Percentiles rank a stretch among this genome's conserved stretches.
Conservation (phyloP, 2,888 invertebrate genomes). For the Bombylius discolor region DNA sequence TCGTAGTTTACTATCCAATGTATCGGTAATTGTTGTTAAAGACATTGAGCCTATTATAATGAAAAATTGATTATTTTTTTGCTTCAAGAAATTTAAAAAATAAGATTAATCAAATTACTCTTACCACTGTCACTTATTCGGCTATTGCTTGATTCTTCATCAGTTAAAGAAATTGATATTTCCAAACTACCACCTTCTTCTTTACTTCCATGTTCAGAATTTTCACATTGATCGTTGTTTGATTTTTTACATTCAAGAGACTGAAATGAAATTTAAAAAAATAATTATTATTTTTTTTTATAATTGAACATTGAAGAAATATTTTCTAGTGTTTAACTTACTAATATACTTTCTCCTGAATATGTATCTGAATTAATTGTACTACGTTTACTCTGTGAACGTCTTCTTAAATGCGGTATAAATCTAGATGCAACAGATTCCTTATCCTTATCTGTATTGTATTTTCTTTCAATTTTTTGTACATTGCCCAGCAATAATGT, state of each 20-base stretch:
- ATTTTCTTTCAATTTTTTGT: slow-evolving; percentile 32
- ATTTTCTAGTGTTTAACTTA: slow-evolving; percentile 28
- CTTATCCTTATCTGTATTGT: slow-evolving; percentile 19
- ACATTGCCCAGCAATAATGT: slow-evolving; percentile 35
- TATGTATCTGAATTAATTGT: slow-evolving; percentile 33
- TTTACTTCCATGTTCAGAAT: slow-evolving; percentile 10
- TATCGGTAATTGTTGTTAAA: slow-evolving; percentile 68
- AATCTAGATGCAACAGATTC: slow-evolving; percentile 31
- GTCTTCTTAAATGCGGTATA: slow-evolving; percentile 31
- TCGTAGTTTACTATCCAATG: slow-evolving; percentile 71
- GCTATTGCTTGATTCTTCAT: slow-evolving; percentile 32
- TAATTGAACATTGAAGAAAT: slow-evolving; percentile 29
- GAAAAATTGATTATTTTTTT: neutral
- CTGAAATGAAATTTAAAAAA: slow-evolving; percentile 16
- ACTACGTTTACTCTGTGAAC: slow-evolving; percentile 30
- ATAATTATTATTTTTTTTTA: slow-evolving; percentile 28
- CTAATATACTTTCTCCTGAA: slow-evolving; percentile 35
- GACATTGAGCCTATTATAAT: slow-evolving; percentile 54
- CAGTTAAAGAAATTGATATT: slow-evolving; percentile 29
- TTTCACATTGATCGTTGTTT: slow-evolving; percentile 15
- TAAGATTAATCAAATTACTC: neutral
- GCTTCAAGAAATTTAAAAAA: neutral
- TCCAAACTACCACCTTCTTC: slow-evolving; percentile 30
- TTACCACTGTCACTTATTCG: slow-evolving; percentile 33
- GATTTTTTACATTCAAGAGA: slow-evolving; percentile 28